phyloP scores from a whole-genome alignment of 2,113 vertebrate species.

The Hippocampus abdominalis region DNA sequence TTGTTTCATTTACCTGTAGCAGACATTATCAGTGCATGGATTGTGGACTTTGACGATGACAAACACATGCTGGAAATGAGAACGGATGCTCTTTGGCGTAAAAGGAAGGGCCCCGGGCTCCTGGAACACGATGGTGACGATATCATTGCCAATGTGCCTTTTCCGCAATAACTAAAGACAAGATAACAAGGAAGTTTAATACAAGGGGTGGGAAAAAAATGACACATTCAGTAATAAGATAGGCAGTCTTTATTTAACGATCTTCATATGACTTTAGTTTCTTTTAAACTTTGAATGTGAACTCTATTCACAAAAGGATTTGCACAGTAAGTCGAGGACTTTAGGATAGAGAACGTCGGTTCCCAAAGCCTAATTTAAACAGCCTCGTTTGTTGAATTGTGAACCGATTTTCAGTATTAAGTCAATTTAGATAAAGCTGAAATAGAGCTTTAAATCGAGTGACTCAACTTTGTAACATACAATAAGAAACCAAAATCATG shows the following conservation, averaged over 20 bases:
- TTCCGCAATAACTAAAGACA: conserved; percentile 85
- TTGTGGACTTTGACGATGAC: conserved; percentile 95
- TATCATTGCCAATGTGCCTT: conserved; percentile 97
- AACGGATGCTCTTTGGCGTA: conserved; percentile 94
- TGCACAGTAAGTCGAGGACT: not conserved
- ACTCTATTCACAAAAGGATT: not conserved
- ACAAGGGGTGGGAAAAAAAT: not conserved
- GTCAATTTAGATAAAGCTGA: conserved; percentile 37
- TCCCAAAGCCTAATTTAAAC: conserved; percentile 24
- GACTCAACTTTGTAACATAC: conserved; percentile 33
- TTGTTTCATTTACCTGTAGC: conserved; percentile 85
- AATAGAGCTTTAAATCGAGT: conserved; percentile 62
- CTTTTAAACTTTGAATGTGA: not conserved
- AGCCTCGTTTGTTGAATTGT: conserved; percentile 35
- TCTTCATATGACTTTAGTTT: conserved; percentile 2
- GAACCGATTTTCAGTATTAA: conserved; percentile 25
- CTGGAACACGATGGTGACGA: conserved; percentile 98
- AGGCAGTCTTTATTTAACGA: not conserved
- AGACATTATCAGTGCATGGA: conserved; percentile 94
- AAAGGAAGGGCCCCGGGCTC: conserved; percentile 95
- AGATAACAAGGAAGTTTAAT: not conserved
- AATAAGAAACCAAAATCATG: conserved; percentile 22
- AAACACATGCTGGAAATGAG: conserved; percentile 97
- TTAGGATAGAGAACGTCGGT: not conserved
- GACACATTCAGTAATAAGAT: not conserved